A percentile compares a stretch with the other conserved stretches of the same genome.
These are phyloP conservation scores for Clinocottus analis DNA, from an alignment of 2,113 vertebrate species.

Conservation along the genomic window DNA sequence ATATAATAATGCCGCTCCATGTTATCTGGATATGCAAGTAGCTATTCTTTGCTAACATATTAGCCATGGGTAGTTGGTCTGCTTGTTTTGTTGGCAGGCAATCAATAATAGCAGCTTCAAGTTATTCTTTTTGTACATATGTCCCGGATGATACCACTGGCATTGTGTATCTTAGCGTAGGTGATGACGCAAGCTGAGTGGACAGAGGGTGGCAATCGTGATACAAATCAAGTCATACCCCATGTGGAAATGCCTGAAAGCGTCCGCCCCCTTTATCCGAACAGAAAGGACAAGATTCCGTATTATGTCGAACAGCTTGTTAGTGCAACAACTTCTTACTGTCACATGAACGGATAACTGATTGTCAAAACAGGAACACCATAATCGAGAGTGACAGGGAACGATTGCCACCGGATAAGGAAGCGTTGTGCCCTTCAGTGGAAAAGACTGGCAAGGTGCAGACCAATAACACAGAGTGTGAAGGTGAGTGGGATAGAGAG, in stretches of 20 bases:
- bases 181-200: too few species aligned
- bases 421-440: slow-evolving; percentile 1
- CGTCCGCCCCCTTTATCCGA: neutral
- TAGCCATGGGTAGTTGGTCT: neutral
- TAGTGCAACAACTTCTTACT: neutral
- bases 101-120: neutral
- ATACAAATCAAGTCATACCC: too few species aligned
- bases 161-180: neutral
- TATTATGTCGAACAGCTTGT: neutral
- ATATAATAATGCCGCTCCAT: neutral
- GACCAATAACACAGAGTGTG: slow-evolving; percentile 7
- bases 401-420: neutral
- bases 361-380: slow-evolving; percentile 10
- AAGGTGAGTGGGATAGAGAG: slow-evolving; percentile 12
- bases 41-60: neutral
- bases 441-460: neutral
- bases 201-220: too few species aligned
- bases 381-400: neutral
- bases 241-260: too few species aligned
- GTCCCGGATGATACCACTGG: neutral
- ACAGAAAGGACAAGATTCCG: neutral
- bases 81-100: neutral
- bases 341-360: slow-evolving; percentile 14
- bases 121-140: neutral
- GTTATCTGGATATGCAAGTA: neutral